Conservation (phyloP, 2,113 vertebrate species). For the Mionectes macconnelli region DNA sequence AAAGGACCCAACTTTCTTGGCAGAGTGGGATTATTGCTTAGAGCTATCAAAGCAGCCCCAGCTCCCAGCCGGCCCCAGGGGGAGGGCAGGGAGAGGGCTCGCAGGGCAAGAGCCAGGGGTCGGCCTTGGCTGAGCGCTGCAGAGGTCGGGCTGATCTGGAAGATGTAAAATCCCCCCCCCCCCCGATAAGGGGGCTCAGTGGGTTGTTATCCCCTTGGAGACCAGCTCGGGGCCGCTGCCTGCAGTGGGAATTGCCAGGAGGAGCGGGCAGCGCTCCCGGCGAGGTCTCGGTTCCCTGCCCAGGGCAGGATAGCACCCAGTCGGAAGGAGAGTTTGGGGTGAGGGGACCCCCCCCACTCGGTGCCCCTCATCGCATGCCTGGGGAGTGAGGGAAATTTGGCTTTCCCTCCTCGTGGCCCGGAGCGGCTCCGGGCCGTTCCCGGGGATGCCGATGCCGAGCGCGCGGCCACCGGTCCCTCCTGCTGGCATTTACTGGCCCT, state of each 20-base stretch:
- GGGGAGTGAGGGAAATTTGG: background rate
- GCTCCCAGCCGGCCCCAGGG: background rate
- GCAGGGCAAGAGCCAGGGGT: background rate
- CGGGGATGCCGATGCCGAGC: background rate
- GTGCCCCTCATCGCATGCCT: background rate
- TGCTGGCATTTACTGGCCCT: conserved; percentile 71
- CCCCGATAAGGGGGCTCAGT: background rate
- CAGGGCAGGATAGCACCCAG: conserved; percentile 58
- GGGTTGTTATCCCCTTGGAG: background rate
- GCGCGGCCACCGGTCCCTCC: conserved; percentile 21
- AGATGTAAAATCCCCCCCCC: background rate
- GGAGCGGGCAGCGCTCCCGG: background rate
- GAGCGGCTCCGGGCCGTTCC: background rate
- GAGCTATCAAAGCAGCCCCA: conserved; percentile 45
- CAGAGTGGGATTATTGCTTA: conserved; percentile 74
- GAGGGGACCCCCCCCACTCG: background rate
- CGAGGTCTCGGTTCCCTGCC: conserved; percentile 15
- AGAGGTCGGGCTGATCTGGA: background rate
- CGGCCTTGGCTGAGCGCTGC: background rate
- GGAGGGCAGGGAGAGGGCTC: background rate
- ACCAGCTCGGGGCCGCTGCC: background rate
- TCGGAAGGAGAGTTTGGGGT: conserved; percentile 47
- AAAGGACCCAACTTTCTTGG: conserved; percentile 47
- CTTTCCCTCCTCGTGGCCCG: background rate
- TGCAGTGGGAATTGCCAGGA: background rate